Base-by-base conservation (phyloP, 2,797 vertebrate genomes). In the Eupleurogrammus muticus region DNA sequence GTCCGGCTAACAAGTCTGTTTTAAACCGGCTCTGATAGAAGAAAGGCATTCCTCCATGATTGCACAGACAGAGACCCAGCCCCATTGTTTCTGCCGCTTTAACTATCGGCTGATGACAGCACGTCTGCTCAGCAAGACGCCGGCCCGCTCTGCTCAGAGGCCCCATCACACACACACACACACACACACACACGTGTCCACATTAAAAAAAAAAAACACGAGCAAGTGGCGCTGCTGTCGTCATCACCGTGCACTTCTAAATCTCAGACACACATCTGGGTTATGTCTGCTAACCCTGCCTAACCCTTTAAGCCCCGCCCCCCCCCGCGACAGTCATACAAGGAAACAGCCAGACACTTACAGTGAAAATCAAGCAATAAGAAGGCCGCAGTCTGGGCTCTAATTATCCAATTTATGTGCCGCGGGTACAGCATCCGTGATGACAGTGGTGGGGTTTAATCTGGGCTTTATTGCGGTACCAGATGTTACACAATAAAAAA, bases 41-140 rank as follows among this genome's bases (percentile, higher is more conserved):
- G 81, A 87, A 87, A 91, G 69, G 74, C 82, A 90, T 90, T 92
- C 89, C 91, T 88, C 74, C 73, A 72, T 81, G 87, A 92, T 82
- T 89, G 80, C 82, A 84, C 53, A 55, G 81, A 72, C 76, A 53
- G 63, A 86, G 81, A 82, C 80, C 79, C 69, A 28, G 84, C 79
- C 83, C 77, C 87, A 89, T 87, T 92, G 91, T 92, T 92, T 83
- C 79, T 67, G 51, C 84, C 70, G 62, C 56, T 70, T n/a, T 48
- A 80, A 80, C 75, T 76, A 87, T 88, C 83, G 82, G 80, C 90
- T 89, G 86, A 94, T 93, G 89, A 92, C 88, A 86, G 85, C 85
- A 90, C 61, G 89, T 93, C 92, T 93, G 85, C 66, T 10, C 35
- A 28, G 63, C 60, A 74, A 80, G 66, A 82, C 28, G 58, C 58